Evolutionary conservation across 2,797 vertebrate species (phyloP).

Genomic region (Crenuchus spilurus): DNA sequence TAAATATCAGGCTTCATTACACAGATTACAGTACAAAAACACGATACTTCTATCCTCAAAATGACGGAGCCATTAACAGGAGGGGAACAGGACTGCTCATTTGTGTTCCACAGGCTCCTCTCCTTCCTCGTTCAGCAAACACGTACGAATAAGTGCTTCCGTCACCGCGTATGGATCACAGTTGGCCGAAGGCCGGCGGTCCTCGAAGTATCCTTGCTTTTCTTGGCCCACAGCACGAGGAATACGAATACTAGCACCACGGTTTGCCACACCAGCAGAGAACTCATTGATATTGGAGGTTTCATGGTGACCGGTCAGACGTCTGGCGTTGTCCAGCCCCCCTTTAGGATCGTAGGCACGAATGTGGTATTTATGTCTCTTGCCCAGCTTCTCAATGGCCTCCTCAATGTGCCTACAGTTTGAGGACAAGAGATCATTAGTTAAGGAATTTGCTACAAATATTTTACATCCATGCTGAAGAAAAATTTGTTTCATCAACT

Average conservation of each 20-base stretch:
- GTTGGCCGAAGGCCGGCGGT: slow-evolving; percentile 95
- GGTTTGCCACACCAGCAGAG: slow-evolving; percentile 94
- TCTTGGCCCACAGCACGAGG: slow-evolving; percentile 91
- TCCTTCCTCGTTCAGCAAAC: slow-evolving; percentile 89
- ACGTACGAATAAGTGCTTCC: slow-evolving; percentile 91
- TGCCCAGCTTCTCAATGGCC: slow-evolving; percentile 88
- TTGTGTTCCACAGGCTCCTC: slow-evolving; percentile 89
- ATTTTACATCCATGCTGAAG: no score
- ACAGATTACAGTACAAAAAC: slow-evolving; percentile 19
- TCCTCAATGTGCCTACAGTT: slow-evolving; percentile 87
- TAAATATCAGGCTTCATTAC: slow-evolving; percentile 10
- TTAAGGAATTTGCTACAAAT: neutral
- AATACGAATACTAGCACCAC: slow-evolving; percentile 93
- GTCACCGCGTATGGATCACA: slow-evolving; percentile 93
- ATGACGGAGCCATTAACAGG: neutral
- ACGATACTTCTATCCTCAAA: neutral
- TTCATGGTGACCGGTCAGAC: slow-evolving; percentile 91
- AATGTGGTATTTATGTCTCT: slow-evolving; percentile 93
- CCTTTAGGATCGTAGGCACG: slow-evolving; percentile 94
- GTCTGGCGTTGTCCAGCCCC: slow-evolving; percentile 92
- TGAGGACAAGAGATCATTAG: neutral
- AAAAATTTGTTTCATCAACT: no score
- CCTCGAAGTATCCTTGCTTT: slow-evolving; percentile 94
- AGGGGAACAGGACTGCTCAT: slow-evolving; percentile 17
- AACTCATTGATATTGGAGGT: slow-evolving; percentile 96